Evolutionary conservation across 1,140 invertebrate species (phyloP).

Genomic region (Ceratina australensis): DNA sequence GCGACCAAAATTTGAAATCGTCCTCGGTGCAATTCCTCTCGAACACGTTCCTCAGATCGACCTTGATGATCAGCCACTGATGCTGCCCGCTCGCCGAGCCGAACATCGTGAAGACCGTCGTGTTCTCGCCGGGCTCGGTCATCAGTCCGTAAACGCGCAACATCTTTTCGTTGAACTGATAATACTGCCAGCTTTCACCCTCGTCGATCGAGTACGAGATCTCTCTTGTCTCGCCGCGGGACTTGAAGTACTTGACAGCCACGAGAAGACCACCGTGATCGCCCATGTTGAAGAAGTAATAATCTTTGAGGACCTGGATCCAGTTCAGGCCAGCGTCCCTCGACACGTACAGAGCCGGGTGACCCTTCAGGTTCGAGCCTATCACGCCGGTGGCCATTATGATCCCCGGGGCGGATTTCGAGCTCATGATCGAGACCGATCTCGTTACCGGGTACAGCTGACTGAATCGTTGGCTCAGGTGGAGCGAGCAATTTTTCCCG

Average conservation of each 20-base stretch:
- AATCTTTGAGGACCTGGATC: slow-evolving; percentile 90
- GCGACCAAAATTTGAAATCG: slow-evolving; percentile 94
- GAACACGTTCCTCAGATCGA: slow-evolving; percentile 88
- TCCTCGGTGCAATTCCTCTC: slow-evolving; percentile 83
- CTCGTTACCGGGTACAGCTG: slow-evolving; percentile 89
- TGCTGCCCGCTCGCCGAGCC: slow-evolving; percentile 88
- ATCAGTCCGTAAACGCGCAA: slow-evolving; percentile 91
- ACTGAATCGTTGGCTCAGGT: slow-evolving; percentile 92
- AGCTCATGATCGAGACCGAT: slow-evolving; percentile 90
- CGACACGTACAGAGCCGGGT: slow-evolving; percentile 90
- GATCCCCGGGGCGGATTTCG: slow-evolving; percentile 91
- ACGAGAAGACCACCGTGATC: slow-evolving; percentile 94
- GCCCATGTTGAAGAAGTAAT: slow-evolving; percentile 93
- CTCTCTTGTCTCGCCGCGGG: slow-evolving; percentile 86
- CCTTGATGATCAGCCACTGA: slow-evolving; percentile 93
- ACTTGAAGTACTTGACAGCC: slow-evolving; percentile 90
- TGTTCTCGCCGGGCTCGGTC: slow-evolving; percentile 95
- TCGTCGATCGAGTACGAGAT: slow-evolving; percentile 93
- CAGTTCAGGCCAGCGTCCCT: slow-evolving; percentile 92
- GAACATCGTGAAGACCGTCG: slow-evolving; percentile 94
- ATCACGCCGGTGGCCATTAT: slow-evolving; percentile 92
- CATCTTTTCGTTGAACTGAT: slow-evolving; percentile 86
- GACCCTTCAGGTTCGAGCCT: slow-evolving; percentile 88
- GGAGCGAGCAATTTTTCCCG: slow-evolving; percentile 87
- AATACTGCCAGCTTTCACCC: slow-evolving; percentile 88